Base-by-base conservation (phyloP, 2,797 vertebrate species). In the Malacoctenus gilli region DNA sequence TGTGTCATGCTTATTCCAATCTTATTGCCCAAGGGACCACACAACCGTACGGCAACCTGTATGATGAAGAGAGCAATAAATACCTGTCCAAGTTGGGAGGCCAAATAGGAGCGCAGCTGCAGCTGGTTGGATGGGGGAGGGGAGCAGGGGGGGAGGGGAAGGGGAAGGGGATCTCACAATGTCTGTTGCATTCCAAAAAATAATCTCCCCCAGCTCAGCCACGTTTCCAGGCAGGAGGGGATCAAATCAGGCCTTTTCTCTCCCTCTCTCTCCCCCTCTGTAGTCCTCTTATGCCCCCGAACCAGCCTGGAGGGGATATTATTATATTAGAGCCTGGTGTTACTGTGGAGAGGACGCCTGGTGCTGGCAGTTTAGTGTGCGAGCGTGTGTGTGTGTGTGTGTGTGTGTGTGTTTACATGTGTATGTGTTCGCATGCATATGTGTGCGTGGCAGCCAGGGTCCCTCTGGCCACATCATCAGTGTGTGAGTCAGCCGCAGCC, bases 111-210 rank as follows among this genome's bases (percentile, higher is more conserved):
- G 79, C 67, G 72, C 85, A 89, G 85, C 89, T 90, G 88, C 88
- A 89, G 89, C 86, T 76, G 75, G 75, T 77, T 51, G 72, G n/a
- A 37, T 69, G 79, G 77, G 87, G 81, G 56, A 75, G 59, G 75
- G 77, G 75, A 72, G 54, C 40, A 60, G 75, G 77, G 75, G 72
- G 56, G 37, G 58, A 71, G 67, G 59, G 83, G 54, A 72, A 77
- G 68, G 81, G 83, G 79, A 68, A 83, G 82, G 82, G 79, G 79
- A 80, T 87, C 83, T 89, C 83, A 80, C 86, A 86, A 88, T 88
- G 85, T 89, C 85, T 90, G 83, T 88, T 88, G 87, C 89, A 89
- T 90, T 90, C 88, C 87, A 90, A 91, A 91, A 87, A 87, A 87
- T 87, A 88, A 90, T 87, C 85, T 84, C 80, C 80, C 83, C 82